Evolutionary conservation across 2,113 vertebrate species (phyloP).

Genomic region (Tyto alba): DNA sequence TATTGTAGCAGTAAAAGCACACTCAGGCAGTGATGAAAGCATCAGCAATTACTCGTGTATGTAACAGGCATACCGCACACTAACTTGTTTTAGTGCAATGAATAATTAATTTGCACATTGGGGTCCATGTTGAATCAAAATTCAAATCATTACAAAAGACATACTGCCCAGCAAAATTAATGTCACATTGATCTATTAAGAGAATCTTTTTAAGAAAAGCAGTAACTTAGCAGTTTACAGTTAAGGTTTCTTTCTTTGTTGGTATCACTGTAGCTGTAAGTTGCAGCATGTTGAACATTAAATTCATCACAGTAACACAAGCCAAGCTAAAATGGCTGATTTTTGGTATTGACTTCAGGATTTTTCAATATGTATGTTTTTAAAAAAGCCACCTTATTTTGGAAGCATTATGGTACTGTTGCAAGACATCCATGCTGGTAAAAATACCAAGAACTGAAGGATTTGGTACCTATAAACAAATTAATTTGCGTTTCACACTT

Average conservation of each 20-base stretch:
- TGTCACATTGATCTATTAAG: not conserved
- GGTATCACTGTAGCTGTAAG: not conserved
- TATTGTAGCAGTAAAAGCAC: accelerated
- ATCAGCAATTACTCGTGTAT: not conserved
- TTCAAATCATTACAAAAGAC: not conserved
- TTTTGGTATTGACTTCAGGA: not conserved
- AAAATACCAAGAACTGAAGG: slow-evolving; percentile 29
- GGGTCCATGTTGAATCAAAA: not conserved
- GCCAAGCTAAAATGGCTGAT: not conserved
- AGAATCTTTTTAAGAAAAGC: not conserved
- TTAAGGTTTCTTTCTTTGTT: not conserved
- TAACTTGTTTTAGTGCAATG: not conserved
- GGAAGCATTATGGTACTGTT: not conserved
- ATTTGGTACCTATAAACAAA: slow-evolving; percentile 39
- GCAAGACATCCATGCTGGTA: not conserved
- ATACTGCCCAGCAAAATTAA: not conserved
- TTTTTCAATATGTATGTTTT: not conserved
- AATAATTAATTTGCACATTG: not conserved
- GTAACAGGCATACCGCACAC: not conserved
- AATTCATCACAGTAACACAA: not conserved
- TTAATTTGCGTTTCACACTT: slow-evolving; percentile 19
- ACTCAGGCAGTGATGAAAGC: not conserved
- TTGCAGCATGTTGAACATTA: not conserved
- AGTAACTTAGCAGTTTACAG: not conserved
- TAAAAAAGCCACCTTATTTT: not conserved